Base-by-base conservation (phyloP, 2,888 invertebrate species). In the Oithona nana region DNA sequence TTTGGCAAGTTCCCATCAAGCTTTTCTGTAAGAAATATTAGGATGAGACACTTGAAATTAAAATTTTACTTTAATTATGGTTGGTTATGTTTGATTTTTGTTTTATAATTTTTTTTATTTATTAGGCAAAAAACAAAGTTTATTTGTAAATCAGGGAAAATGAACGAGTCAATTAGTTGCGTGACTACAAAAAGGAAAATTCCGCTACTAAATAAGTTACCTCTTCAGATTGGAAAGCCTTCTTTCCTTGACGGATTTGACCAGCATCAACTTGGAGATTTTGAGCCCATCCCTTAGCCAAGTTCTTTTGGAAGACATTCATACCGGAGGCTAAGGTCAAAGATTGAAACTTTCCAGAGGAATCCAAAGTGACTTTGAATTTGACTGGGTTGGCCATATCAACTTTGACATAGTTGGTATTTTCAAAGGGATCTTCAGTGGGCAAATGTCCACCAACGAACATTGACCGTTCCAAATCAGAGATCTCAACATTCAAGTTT, bases 251-350 rank as follows among this genome's bases (percentile, higher is more conserved):
- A 13, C 49, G 31, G 50, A 59, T 59, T 29, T 59, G 24, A 28
- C 22, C 59, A 22, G 24, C 26, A 50, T 59, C 50, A 24, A 59
- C n/a, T 29, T 59, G 59, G 3, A 59, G 59, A 20, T 20, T 49
- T 22, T 22, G 26, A 49, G 59, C 59, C 59, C 59, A 59, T 50
- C 59, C 59, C 29, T 29, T 48, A 26, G 50, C 29, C 50, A 59
- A 22, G 50, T 59, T 59, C 28, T 49, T 39, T 48, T 59, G 50
- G 49, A 59, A 59, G 6, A 49, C 24, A 4, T 22, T 49, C 26
- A 49, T 6, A 48, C 26, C 29, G 1, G 22, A n/a, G 22, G 48
- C 26, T 22, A 59, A 24, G 22, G 24, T 49, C 48, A 59, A 26
- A 16, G 49, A 48, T 28, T 39, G 1, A 29, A 59, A 59, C 26